Base-by-base conservation (phyloP, 2,113 vertebrate genomes). In the Xiphorhynchus elegans region DNA sequence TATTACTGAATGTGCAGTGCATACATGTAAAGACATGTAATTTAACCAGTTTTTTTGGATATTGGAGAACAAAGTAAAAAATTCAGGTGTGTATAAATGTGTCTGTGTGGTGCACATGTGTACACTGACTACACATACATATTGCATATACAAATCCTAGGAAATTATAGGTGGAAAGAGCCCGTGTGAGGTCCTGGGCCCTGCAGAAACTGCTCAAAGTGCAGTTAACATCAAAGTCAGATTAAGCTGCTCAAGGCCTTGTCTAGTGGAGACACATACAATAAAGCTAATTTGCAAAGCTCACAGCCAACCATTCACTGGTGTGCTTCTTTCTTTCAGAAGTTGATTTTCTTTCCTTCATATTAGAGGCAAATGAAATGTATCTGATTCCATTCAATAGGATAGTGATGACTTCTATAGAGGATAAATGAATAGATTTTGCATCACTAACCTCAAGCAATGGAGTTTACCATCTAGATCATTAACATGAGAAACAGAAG, bases 41-140 rank as follows among this genome's bases (percentile, higher is more conserved):
- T 56, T 46, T 83, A 6, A 70, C 4, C 13, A 39, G 4, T 0
- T 25, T 46, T 37, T 84, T 58, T 44, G 3, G 12, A 15, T 67
- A 68, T 3, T 73, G 33, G 78, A 74, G 28, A 81, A 52, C 16
- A 72, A 85, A 85, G 5, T 9, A 44, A 87, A 44, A 3, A 60
- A 40, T 55, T 52, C 13, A 79, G 5, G 3, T 68, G 18, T 28
- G 21, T 67, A 26, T 35, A 24, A 28, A 46, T 33, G 2, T 42
- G 35, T 25, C 26, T 42, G 1, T 44, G 26, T 26, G 25, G 39
- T 40, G 3, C 0, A 0, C 0, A 0, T 13, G 17, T 17, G 11
- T 39, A 40, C 16, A 24, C 2, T 79, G 39, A 47, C 10, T 33
- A 29, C 9, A 70, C 14, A 60, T 35, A 13, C 7, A 29, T 35